These are phyloP conservation scores for Heteropelma amictum DNA, from an alignment of 2,888 invertebrate genomes.

Conservation along the genomic window DNA sequence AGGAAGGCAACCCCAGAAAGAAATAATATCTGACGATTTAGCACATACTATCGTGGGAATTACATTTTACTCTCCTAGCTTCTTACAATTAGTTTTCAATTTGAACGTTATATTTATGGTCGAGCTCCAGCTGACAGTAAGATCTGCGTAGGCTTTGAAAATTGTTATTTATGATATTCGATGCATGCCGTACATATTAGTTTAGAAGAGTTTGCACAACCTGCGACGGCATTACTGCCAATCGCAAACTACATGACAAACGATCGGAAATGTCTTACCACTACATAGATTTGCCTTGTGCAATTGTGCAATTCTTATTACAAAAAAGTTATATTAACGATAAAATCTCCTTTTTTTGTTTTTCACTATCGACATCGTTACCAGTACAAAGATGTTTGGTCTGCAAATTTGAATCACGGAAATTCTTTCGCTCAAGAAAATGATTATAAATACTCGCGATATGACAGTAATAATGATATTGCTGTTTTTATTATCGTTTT, in stretches of 20 bases:
- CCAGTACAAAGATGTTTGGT: no score
- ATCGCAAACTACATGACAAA: slow-evolving; percentile 32
- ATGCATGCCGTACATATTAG: not conserved
- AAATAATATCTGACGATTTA: not conserved
- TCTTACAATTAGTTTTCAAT: not conserved
- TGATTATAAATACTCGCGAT: no score
- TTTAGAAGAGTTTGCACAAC: slow-evolving; percentile 43
- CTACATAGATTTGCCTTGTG: slow-evolving; percentile 42
- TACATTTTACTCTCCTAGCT: no score
- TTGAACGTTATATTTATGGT: not conserved
- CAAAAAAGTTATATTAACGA: not conserved
- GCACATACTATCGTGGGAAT: not conserved
- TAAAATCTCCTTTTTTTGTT: no score
- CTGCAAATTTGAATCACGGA: not conserved
- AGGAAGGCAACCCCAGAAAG: no score
- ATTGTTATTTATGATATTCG: slow-evolving; percentile 50
- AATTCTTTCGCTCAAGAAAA: no score
- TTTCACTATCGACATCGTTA: no score
- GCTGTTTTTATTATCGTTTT: no score
- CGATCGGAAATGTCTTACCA: slow-evolving; percentile 20
- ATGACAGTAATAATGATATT: no score
- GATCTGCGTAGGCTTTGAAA: slow-evolving; percentile 49
- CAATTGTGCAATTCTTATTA: slow-evolving; percentile 16
- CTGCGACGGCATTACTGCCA: not conserved
- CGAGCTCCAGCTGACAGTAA: slow-evolving; percentile 14